A percentile compares a stretch with the other conserved stretches of the same genome.
Conservation (phyloP, 2,797 vertebrate genomes). For the Falco cherrug region DNA sequence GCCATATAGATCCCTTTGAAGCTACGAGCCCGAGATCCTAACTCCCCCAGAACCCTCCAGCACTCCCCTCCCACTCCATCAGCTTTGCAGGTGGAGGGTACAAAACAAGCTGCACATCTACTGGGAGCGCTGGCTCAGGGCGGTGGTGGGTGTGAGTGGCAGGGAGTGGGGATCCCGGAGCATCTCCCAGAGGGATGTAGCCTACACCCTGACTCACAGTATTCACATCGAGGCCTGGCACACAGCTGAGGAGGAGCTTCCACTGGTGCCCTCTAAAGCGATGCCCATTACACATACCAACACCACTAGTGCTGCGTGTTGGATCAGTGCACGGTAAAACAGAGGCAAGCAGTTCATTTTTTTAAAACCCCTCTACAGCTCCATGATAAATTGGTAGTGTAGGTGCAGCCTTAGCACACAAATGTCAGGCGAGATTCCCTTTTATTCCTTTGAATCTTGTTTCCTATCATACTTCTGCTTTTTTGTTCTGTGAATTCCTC, state of each 20-base stretch:
- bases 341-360: neutral
- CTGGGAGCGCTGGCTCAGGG: neutral
- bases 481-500: neutral
- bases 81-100: neutral
- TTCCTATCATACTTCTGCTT: neutral
- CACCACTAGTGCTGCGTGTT: neutral
- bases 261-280: neutral
- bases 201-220: neutral
- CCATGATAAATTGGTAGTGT: neutral
- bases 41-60: neutral
- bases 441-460: neutral
- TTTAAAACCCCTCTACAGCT: neutral
- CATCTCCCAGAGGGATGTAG: neutral
- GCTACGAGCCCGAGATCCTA: neutral
- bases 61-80: neutral
- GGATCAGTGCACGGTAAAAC: neutral
- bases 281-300: neutral
- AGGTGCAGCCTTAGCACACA: neutral
- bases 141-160: neutral
- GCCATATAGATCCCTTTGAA: neutral
- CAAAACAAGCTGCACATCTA: neutral
- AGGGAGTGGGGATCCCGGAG: neutral
- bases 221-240: neutral
- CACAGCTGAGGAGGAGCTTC: neutral
- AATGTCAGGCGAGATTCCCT: neutral